A percentile compares a stretch with the other conserved stretches of the same genome.
Conservation (phyloP, 1,140 invertebrate genomes). For the Ruditapes philippinarum region DNA sequence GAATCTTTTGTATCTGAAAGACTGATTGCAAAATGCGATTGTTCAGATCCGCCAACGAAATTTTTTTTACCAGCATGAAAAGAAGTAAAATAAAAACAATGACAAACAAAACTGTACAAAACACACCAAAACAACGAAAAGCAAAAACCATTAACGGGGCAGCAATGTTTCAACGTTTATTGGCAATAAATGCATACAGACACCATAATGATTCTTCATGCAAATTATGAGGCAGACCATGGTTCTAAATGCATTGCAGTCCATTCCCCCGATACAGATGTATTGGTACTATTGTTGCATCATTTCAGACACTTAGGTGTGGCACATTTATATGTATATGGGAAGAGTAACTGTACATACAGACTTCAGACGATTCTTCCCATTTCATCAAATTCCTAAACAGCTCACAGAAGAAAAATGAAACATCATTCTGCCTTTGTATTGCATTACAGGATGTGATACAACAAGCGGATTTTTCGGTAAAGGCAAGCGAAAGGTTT, state of each 20-base stretch:
- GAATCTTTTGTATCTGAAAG: too few relatives aligned
- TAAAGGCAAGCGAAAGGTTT: background rate
- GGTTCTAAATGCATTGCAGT: background rate
- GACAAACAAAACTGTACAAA: background rate
- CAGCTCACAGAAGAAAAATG: background rate
- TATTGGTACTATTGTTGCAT: background rate
- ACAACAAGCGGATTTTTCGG: background rate
- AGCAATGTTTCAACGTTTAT: background rate
- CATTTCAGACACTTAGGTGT: background rate
- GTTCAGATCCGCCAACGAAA: background rate
- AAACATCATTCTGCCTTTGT: background rate
- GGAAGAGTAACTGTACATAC: background rate
- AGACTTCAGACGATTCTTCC: background rate
- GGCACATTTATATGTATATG: background rate
- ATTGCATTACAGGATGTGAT: background rate
- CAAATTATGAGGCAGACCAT: background rate
- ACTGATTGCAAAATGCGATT: too few relatives aligned
- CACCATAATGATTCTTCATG: background rate
- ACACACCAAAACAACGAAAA: background rate
- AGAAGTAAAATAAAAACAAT: background rate
- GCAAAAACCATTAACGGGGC: background rate
- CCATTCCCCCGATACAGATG: background rate
- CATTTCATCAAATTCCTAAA: background rate
- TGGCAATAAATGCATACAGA: slow-evolving; percentile 14
- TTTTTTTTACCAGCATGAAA: background rate